These are phyloP conservation scores for Sarcoramphus papa DNA, from an alignment of 2,797 vertebrate genomes.

Conservation along the genomic window DNA sequence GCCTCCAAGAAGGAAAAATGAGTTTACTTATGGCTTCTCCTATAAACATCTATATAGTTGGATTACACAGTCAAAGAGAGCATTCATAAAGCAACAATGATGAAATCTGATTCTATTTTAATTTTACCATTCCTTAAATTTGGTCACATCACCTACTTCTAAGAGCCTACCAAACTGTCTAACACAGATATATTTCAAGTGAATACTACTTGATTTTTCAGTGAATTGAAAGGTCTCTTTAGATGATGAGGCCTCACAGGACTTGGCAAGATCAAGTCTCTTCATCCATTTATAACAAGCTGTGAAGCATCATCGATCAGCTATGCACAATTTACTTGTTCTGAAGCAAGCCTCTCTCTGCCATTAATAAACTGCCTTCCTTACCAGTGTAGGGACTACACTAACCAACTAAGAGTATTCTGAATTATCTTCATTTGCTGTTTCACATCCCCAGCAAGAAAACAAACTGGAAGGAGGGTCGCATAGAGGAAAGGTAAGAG, in stretches of 20 bases:
- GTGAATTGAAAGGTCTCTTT: not conserved
- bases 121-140: not conserved
- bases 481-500: not conserved
- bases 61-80: not conserved
- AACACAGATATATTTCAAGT: not conserved
- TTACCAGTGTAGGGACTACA: not conserved
- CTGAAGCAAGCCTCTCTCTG: not conserved
- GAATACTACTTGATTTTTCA: not conserved
- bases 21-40: not conserved
- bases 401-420: not conserved
- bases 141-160: not conserved
- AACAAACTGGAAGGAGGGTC: not conserved
- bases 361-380: not conserved
- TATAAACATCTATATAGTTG: not conserved
- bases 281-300: not conserved
- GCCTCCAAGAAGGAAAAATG: not conserved
- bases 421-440: not conserved
- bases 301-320: not conserved
- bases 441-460: not conserved
- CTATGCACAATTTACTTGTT: not conserved
- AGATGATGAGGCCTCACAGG: not conserved
- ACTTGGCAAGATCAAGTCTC: not conserved
- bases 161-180: not conserved
- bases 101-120: not conserved
- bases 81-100: not conserved